These are phyloP conservation scores for Beroe ovata DNA, from an alignment of 37 sponge, comb jelly and placozoan genomes.

Conservation along the genomic window DNA sequence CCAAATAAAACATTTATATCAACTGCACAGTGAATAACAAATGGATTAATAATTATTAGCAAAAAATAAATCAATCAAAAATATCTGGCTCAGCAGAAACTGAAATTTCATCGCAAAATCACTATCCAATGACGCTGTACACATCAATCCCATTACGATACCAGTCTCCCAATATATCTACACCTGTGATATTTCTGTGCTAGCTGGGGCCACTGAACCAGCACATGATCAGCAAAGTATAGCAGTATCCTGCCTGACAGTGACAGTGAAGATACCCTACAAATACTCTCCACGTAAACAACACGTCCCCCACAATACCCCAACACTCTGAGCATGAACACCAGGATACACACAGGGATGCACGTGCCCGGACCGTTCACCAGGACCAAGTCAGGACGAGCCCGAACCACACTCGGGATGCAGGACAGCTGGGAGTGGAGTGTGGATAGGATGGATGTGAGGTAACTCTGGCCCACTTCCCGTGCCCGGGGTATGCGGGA, in stretches of 20 bases:
- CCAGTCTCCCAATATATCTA: slow-evolving; percentile 79
- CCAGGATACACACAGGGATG: slow-evolving; percentile 82
- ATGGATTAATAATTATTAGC: too few species aligned
- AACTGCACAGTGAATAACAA: too few species aligned
- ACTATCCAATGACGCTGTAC: too few species aligned
- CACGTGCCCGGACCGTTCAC: slow-evolving; percentile 99
- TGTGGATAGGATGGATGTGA: slow-evolving; percentile 78
- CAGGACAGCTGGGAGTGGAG: slow-evolving; percentile 71
- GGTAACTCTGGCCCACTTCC: slow-evolving; percentile 84
- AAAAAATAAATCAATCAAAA: too few species aligned
- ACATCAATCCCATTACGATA: slow-evolving; percentile 57
- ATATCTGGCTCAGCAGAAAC: too few species aligned
- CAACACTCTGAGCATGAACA: slow-evolving; percentile 73
- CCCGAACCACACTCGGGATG: slow-evolving; percentile 70
- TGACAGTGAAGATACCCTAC: slow-evolving; percentile 84
- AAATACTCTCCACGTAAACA: slow-evolving; percentile 96
- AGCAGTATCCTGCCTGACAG: slow-evolving; percentile 81
- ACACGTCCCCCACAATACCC: slow-evolving; percentile 70
- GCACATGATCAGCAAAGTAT: slow-evolving; percentile 76
- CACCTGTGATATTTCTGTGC: slow-evolving; percentile 77
- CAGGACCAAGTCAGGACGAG: slow-evolving; percentile 82
- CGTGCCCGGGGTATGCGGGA: slow-evolving; percentile 79
- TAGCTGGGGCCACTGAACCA: slow-evolving; percentile 95
- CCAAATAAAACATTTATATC: too few species aligned
- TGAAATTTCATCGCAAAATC: too few species aligned